Base-by-base conservation (phyloP, 2,797 vertebrate genomes). In the Okamejei kenojei region DNA sequence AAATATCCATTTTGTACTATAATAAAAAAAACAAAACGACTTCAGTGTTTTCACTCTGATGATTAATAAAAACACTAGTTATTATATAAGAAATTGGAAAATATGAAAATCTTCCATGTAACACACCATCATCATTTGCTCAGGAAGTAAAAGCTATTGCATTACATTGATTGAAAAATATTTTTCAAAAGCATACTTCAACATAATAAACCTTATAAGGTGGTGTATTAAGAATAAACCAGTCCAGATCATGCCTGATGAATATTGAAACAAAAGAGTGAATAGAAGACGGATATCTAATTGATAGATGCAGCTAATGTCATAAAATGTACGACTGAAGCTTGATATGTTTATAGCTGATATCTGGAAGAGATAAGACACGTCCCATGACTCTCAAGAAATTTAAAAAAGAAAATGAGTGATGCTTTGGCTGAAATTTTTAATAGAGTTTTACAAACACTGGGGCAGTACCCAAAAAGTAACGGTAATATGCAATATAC, bases 221-320 rank as follows among this genome's bases (percentile, higher is more conserved):
- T 88, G 29, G 21, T 26, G 45, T n/a, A 54, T 76, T 35, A 91
- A 29, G 65, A 91, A 90, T 90, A 73, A 71, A 90, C 82, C n/a
- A 86, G 65, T 45, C 63, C 9, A 90, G 35, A 9, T 54, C 5
- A 15, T 54, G 68, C 35, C 68, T 35, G 17, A 73, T 91, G 68
- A 71, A 38, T 68, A 68, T 35, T 71, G n/a, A 71, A 90, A 73
- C 35, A 68, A 38, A 19, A 35, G 68, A 54, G 15, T 9, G 19
- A 74, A 74, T 38, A 54, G 32, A 35, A 88, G 58, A 32, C 61
- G n/a, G 17, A 63, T 61, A 86, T 63, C 58, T 17, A 86, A 71
- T 73, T 90, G 90, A 91, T 21, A 54, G 3, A 38, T 35, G 13
- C 38, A 38, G 32, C 35, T 73, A 90, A 38, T 91, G 90, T 38